phyloP scores from a whole-genome alignment of 2,113 vertebrate genomes.

The Limnothrissa miodon region DNA sequence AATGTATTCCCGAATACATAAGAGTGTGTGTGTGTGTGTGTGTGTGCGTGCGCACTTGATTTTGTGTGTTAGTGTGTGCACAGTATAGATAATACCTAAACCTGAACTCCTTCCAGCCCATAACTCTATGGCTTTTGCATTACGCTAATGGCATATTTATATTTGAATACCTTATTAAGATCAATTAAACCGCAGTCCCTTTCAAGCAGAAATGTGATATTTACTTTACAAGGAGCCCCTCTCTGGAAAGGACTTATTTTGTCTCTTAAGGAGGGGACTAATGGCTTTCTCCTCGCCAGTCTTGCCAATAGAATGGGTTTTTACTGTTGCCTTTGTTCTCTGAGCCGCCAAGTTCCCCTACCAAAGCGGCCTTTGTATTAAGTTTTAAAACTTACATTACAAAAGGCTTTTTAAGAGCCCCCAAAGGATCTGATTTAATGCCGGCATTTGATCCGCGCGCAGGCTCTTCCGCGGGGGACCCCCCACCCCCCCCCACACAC shows the following conservation, averaged over 20 bases:
- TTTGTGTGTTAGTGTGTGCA: background rate
- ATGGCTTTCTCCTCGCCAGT: slow-evolving; percentile 73
- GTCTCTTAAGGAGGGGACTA: slow-evolving; percentile 68
- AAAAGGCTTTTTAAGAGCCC: slow-evolving; percentile 83
- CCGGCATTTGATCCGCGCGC: slow-evolving; percentile 76
- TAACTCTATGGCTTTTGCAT: background rate
- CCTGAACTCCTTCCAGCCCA: background rate
- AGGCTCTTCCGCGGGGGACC: slow-evolving; percentile 71
- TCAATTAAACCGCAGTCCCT: slow-evolving; percentile 11
- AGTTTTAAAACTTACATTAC: slow-evolving; percentile 84
- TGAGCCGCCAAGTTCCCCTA: slow-evolving; percentile 70
- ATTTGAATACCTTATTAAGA: slow-evolving; percentile 19
- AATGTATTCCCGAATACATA: background rate
- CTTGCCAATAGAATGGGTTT: slow-evolving; percentile 67
- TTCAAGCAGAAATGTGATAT: slow-evolving; percentile 33
- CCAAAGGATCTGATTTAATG: slow-evolving; percentile 81
- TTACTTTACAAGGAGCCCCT: slow-evolving; percentile 13
- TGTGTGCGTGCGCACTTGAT: background rate
- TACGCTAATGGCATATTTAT: background rate
- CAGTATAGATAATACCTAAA: too few relatives aligned
- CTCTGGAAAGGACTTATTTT: slow-evolving; percentile 55
- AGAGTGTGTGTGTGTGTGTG: background rate
- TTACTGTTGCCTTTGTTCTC: slow-evolving; percentile 79
- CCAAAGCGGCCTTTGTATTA: slow-evolving; percentile 77
- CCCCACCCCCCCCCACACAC: slow-evolving; percentile 73